Conservation (phyloP, 2,113 vertebrate species). For the Leptobrachium ailaonicum region DNA sequence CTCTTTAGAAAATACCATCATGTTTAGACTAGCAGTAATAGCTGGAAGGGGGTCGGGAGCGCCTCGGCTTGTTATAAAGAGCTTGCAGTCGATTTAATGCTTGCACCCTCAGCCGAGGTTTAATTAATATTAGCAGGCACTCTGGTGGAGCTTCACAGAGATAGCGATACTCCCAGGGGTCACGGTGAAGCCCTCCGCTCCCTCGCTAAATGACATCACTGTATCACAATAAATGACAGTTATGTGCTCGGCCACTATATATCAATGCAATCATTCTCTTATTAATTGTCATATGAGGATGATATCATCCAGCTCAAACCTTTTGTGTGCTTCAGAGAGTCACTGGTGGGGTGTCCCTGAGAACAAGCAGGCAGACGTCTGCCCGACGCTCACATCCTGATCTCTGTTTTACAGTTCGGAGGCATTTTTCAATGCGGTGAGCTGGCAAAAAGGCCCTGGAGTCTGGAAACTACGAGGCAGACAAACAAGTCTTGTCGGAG, state of each 20-base stretch:
- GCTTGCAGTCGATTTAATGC: too few relatives aligned
- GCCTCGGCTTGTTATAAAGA: too few relatives aligned
- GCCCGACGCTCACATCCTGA: neutral
- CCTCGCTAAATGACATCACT: conserved; percentile 3
- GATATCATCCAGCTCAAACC: neutral
- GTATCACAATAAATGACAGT: neutral
- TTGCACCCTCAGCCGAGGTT: too few relatives aligned
- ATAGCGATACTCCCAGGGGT: too few relatives aligned
- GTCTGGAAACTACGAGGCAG: conserved; percentile 1
- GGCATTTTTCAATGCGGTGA: conserved; percentile 11
- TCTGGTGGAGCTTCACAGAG: too few relatives aligned
- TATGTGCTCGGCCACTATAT: neutral
- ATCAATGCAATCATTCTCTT: neutral
- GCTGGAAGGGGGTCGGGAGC: too few relatives aligned
- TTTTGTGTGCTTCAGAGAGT: neutral
- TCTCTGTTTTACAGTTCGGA: conserved; percentile 4
- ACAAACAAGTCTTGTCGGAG: neutral
- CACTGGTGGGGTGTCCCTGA: conserved; percentile 2
- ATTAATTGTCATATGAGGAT: neutral
- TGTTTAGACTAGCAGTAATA: too few relatives aligned
- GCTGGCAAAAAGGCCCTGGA: neutral
- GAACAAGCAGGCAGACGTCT: conserved; percentile 5
- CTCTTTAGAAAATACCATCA: too few relatives aligned
- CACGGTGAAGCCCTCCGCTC: too few relatives aligned
- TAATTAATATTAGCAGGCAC: too few relatives aligned